Percentiles rank a stretch among this genome's conserved stretches.
Conservation (phyloP, 1,140 invertebrate species). For the Micrasema longulum region DNA sequence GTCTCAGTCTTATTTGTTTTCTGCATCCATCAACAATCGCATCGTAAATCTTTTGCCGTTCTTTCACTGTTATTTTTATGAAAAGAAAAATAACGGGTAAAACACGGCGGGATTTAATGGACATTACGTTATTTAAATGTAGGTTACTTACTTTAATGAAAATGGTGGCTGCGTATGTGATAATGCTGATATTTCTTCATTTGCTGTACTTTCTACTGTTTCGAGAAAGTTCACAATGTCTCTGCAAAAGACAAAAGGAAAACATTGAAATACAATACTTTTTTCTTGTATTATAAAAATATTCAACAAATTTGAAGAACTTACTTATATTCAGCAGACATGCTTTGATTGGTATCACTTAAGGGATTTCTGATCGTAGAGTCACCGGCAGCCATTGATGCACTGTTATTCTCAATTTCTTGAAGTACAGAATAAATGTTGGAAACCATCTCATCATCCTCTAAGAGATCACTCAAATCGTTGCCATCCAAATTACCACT, state of each 20-base stretch:
- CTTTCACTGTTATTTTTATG: too few species aligned
- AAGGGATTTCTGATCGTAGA: background rate
- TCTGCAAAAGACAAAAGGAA: slow-evolving; percentile 55
- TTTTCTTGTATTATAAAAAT: too few species aligned
- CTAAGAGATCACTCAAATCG: slow-evolving; percentile 52
- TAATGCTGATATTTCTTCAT: slow-evolving; percentile 57
- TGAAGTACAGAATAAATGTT: slow-evolving; percentile 67
- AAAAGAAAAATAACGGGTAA: too few species aligned
- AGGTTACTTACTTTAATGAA: slow-evolving; percentile 48
- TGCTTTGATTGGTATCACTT: slow-evolving; percentile 5
- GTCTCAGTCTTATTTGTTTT: too few species aligned
- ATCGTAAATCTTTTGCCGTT: too few species aligned
- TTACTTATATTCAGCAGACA: slow-evolving; percentile 50
- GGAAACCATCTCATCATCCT: slow-evolving; percentile 61
- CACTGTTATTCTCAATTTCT: slow-evolving; percentile 60
- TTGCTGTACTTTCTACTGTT: slow-evolving; percentile 65
- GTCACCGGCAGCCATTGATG: slow-evolving; percentile 11
- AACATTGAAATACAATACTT: too few species aligned
- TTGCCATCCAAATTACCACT: slow-evolving; percentile 7
- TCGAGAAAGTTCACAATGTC: slow-evolving; percentile 67
- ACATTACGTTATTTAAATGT: too few species aligned
- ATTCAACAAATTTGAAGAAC: too few species aligned
- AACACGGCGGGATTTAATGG: too few species aligned
- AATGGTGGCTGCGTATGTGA: slow-evolving; percentile 52
- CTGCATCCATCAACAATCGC: too few species aligned